A percentile compares a stretch with the other conserved stretches of the same genome.
Evolutionary conservation across 2,113 vertebrate genomes (phyloP).

Genomic region (Nipponia nippon): DNA sequence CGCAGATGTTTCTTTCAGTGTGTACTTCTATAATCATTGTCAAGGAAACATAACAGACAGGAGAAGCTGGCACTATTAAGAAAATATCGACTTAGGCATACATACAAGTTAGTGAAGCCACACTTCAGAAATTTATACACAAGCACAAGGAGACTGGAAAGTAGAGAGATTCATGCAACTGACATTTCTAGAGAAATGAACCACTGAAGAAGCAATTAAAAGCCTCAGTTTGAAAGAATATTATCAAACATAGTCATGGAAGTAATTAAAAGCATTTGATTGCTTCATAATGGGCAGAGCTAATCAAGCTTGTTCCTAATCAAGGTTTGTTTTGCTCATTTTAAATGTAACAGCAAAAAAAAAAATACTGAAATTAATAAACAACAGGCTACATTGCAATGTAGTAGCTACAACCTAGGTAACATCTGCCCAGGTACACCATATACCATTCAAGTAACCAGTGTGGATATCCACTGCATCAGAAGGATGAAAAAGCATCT

Average conservation of each 20-base stretch:
- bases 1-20: neutral
- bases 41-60: neutral
- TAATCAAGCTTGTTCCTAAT: conserved; percentile 49
- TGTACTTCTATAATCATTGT: neutral
- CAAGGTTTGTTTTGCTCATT: conserved; percentile 34
- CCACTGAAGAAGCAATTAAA: conserved; percentile 38
- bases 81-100: neutral
- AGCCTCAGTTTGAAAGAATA: conserved; percentile 19
- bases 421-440: neutral
- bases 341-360: conserved; percentile 18
- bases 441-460: neutral
- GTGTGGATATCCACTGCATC: neutral
- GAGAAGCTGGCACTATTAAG: neutral
- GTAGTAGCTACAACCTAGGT: neutral
- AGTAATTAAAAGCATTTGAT: conserved; percentile 60
- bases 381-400: neutral
- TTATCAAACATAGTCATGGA: conserved; percentile 45
- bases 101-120: neutral
- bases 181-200: conserved; percentile 28
- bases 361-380: neutral
- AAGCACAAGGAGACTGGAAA: neutral
- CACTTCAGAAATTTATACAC: neutral
- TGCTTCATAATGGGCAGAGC: conserved; percentile 32
- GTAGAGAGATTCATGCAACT: neutral
- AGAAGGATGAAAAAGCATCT: neutral